Conservation (phyloP, 2,888 invertebrate species). For the Drosophila paranaensis region DNA sequence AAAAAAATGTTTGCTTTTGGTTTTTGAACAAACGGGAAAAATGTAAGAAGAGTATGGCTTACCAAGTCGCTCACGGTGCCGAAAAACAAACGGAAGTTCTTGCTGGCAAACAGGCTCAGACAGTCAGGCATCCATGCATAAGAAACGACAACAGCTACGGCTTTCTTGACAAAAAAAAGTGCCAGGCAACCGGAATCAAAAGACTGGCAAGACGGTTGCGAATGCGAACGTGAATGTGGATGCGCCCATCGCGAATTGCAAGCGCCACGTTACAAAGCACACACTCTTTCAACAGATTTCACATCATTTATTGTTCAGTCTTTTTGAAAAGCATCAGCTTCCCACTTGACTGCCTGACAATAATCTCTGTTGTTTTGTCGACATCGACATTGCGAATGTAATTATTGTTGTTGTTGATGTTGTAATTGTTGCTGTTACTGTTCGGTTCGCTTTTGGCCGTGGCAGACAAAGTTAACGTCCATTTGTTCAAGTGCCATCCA, state of each 20-base stretch:
- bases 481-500: conserved; percentile 31
- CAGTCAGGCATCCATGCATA: conserved; percentile 54
- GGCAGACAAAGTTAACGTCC: conserved; percentile 25
- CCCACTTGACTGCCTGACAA: conserved; percentile 70
- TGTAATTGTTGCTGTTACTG: conserved; percentile 23
- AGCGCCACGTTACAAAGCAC: conserved; percentile 31
- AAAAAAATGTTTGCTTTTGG: conserved; percentile 71
- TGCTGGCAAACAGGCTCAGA: conserved; percentile 56
- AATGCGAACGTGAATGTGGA: conserved; percentile 38
- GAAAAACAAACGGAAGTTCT: conserved; percentile 66
- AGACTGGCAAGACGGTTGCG: conserved; percentile 36
- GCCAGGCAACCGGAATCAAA: conserved; percentile 57
- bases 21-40: conserved; percentile 44
- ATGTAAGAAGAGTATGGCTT: conserved; percentile 45
- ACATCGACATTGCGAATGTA: conserved; percentile 57
- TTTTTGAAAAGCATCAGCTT: conserved; percentile 59
- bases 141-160: conserved; percentile 62
- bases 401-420: conserved; percentile 54
- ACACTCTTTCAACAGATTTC: conserved; percentile 64
- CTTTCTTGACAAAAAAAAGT: conserved; percentile 43
- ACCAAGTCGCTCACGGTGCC: conserved; percentile 42
- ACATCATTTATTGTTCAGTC: conserved; percentile 74
- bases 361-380: conserved; percentile 67
- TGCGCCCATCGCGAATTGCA: conserved; percentile 59
- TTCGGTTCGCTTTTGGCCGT: conserved; percentile 9